Percentiles rank a stretch among this genome's conserved stretches.
Conservation (phyloP, 2,113 vertebrate species). For the Elephas maximus region DNA sequence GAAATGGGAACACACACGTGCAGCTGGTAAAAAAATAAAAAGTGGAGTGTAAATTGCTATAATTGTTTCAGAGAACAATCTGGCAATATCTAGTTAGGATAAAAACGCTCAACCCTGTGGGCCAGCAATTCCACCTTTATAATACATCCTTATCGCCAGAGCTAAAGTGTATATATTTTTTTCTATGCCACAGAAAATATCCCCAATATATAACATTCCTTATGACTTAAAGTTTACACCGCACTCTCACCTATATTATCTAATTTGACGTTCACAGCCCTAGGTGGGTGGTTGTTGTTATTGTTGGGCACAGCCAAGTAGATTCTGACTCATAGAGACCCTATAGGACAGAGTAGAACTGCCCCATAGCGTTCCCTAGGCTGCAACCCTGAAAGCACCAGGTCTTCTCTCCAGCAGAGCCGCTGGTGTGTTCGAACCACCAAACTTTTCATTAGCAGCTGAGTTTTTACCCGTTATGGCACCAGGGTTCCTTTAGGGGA, state of each 20-base stretch:
- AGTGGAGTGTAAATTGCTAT: background rate
- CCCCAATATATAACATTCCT: background rate
- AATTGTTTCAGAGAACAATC: conserved; percentile 13
- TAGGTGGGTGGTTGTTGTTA: background rate
- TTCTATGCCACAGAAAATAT: conserved; percentile 28
- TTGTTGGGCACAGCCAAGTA: no score
- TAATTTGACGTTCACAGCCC: background rate
- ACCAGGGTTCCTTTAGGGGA: background rate
- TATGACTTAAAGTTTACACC: background rate
- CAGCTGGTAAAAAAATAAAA: background rate
- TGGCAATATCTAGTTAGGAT: conserved; percentile 47
- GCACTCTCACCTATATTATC: background rate
- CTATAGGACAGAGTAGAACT: background rate
- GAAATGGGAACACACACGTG: background rate
- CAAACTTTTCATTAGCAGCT: background rate
- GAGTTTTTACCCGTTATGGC: background rate
- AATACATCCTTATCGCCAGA: conserved; percentile 45
- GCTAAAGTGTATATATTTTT: conserved; percentile 45
- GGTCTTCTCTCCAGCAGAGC: background rate
- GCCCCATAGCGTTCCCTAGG: background rate
- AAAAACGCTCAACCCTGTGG: background rate
- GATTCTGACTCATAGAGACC: background rate
- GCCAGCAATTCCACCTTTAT: background rate
- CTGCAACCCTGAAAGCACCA: background rate
- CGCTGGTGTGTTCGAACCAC: background rate